Evolutionary conservation across 2,113 vertebrate species (phyloP), one percentile per base, ranked within the genome.

Genomic region (Daubentonia madagascariensis): DNA sequence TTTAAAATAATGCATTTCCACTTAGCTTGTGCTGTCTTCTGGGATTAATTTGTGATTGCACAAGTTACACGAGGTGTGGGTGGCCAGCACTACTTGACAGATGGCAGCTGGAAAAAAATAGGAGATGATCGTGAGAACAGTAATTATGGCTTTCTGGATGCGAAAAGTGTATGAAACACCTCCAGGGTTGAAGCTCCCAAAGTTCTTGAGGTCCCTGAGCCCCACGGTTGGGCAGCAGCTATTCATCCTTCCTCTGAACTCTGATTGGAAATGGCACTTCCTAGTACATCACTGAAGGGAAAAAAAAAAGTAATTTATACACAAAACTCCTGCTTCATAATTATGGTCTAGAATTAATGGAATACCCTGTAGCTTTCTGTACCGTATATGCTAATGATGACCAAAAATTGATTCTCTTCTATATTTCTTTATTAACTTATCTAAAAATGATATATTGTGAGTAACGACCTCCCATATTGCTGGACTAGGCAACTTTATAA

Each of bases 381-480:
- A 98, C 98, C 98, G 96, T 98, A 97, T 96, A 97, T 97, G 92
- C 97, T 98, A 99, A 98, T 98, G 98, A 98, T 98, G 98, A 98
- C 98, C 97, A 97, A 98, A 98, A 98, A 98, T 98, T 97, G 95
- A 98, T 98, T 98, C 94, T 94, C 91, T 90, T 91, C 90, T 98
- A 97, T 98, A 98, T 98, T 98, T 98, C 98, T 98, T 97, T 98
- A 99, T 98, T 99, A 99, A 98, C 97, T 98, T 98, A 98, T 98
- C 98, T 98, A 96, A 97, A 98, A 98, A 97, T 99, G 98, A 97
- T 98, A 98, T 97, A 97, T 98, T 52, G 6, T 98, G 98, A 98
- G 96, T 97, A 98, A 98, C 88, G 96, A 79, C 92, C 96, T 97
- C 97, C 94, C 97, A 96, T 98, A 98, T 93, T 97, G 97, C 97